Evolutionary conservation across 2,113 vertebrate species (phyloP).

Genomic region (Arvicanthis niloticus): DNA sequence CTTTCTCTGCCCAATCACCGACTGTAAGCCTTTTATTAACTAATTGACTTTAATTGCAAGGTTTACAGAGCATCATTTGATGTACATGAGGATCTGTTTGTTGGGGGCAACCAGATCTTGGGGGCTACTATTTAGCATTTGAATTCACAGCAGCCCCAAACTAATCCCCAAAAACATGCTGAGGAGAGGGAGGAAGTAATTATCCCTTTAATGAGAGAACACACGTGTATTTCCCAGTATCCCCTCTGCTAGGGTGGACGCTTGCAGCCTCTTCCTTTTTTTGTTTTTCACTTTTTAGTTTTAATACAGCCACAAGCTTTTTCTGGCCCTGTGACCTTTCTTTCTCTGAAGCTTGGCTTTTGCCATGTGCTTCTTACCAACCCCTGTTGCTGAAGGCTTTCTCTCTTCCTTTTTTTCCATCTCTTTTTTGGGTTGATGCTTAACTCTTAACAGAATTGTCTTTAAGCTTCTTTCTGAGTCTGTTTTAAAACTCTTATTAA

Average conservation of each 20-base stretch:
- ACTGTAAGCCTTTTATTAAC: no score
- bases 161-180: background rate
- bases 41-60: no score
- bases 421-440: background rate
- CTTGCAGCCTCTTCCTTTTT: background rate
- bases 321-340: background rate
- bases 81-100: no score
- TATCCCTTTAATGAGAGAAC: background rate
- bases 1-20: no score
- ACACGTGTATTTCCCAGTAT: background rate
- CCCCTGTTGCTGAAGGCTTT: background rate
- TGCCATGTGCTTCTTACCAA: background rate
- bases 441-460: background rate
- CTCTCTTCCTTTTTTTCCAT: background rate
- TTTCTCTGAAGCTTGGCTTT: background rate
- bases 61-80: no score
- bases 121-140: no score
- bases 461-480: background rate
- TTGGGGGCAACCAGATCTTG: no score
- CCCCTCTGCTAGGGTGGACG: background rate
- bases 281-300: background rate
- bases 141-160: no score
- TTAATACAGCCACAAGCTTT: background rate
- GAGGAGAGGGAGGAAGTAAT: background rate
- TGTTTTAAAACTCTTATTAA: background rate